Evolutionary conservation across 2,113 vertebrate genomes (phyloP), one percentile per base, ranked within the genome.

Genomic region (Chloropsis cyanopogon): DNA sequence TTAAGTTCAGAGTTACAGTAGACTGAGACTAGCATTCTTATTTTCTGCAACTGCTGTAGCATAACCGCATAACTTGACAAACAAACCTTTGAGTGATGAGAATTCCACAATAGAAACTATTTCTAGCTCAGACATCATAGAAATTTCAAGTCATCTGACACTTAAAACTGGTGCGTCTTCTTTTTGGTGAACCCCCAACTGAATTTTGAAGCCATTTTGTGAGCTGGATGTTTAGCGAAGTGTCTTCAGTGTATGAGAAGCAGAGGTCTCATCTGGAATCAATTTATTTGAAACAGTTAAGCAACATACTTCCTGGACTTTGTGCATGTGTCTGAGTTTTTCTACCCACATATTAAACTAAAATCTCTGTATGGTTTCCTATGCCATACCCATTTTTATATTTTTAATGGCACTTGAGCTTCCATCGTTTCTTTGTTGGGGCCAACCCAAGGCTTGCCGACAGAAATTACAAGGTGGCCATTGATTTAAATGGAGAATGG

Each of bases 261-360:
- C 72, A 59, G 77, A 88, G 90, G 42, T 95, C 92, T 96, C 97
- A 87, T 94, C 84, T 94, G 92, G 96, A 95, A 91, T 91, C 96
- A 90, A 89, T 97, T 98, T 88, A 70, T 86, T 84, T 61, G 82
- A 60, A 96, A n/a, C 53, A 59, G 82, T 63, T 75, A 29, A 78
- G n/a, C 71, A 75, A 22, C 37, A 54, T 65, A 91, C 82, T 86
- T 94, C 60, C 29, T 86, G 91, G 75, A 76, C n/a, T 53, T 31
- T 24, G 39, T 39, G 17, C 12, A 29, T n/a, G 35, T 11, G 53
- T 42, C 28, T 82, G 46, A 44, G 25, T 56, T 84, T 86, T 92
- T 49, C 33, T 50, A 25, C 41, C 64, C 33, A 31, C 22, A 33
- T 64, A 77, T 83, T 54, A 68, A 88, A 53, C 25, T 78, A 49